Evolutionary conservation across 2,797 vertebrate genomes (phyloP), one percentile per base, ranked within the genome.

Genomic region (Sciaenops ocellatus): DNA sequence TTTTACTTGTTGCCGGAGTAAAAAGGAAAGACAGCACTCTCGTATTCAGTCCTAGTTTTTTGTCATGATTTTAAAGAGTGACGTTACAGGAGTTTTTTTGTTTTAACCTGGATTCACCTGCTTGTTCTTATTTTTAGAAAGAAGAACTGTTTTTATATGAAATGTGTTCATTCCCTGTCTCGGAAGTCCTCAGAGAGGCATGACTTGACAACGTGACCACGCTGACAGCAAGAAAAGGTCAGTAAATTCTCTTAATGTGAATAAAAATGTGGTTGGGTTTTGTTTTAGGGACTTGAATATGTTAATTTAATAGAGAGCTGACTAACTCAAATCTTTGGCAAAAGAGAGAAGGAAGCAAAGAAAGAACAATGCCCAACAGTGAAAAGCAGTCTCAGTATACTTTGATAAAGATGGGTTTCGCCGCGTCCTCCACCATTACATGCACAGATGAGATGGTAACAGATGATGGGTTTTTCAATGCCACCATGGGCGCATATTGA

Each of bases 1-100:
- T 90, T 85, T 83, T 30, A 83, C 88, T 90, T 88, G 92, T 90
- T 91, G 86, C 85, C 44, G 50, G 54, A 87, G 73, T 87, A 83
- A 88, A 38, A 92, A 89, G 67, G 80, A 51, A 44, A 83, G 62
- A 70, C 44, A 65, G 81, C 82, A 69, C 84, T 90, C 59, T 26
- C 12, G 63, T 65, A 38, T 75, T 86, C 80, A 67, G 69, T 42
- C 63, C 41, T 7, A 16, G 65, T 55, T 62, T 15, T 26, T 79
- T 80, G 68, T 75, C 55, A 79, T 18, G 61, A 69, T 68, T 66
- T 82, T 76, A 85, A 76, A 85, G 82, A 48, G 64, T 71, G 71
- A 85, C 62, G 30, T 84, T 69, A 61, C 9, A 54, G 50, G 41
- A 62, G 34, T 0, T 5, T 64, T 55, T 77, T 60, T 16, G 3